phyloP scores from a whole-genome alignment of 2,888 invertebrate species.

The Heliconius hortense region DNA sequence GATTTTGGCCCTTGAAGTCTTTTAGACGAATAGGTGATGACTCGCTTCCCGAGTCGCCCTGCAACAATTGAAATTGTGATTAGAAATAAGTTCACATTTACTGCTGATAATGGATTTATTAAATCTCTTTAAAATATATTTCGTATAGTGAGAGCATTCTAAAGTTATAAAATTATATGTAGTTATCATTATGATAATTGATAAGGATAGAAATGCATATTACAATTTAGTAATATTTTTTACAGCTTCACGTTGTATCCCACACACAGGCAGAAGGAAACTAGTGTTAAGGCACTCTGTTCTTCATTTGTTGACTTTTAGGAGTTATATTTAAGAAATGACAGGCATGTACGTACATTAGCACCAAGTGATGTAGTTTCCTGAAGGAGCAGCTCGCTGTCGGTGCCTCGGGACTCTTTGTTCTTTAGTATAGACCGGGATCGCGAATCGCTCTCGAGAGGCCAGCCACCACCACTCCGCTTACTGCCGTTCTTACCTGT shows the following conservation, averaged over 20 bases:
- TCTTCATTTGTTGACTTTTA: not conserved
- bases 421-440: slow-evolving; percentile 79
- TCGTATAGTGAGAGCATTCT: not conserved
- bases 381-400: slow-evolving; percentile 78
- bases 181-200: not conserved
- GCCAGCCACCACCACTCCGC: slow-evolving; percentile 68
- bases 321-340: not conserved
- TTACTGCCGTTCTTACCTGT: slow-evolving; percentile 78
- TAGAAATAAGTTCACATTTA: not conserved
- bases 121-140: not conserved
- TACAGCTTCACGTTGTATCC: too few species aligned
- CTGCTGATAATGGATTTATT: not conserved
- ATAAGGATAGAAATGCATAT: too few species aligned
- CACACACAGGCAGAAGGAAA: too few species aligned
- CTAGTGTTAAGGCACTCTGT: too few species aligned
- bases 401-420: slow-evolving; percentile 79
- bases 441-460: slow-evolving; percentile 71
- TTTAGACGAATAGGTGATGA: slow-evolving; percentile 83
- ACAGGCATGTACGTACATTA: slow-evolving; percentile 57
- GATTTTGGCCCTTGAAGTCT: slow-evolving; percentile 77
- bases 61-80: slow-evolving; percentile 43
- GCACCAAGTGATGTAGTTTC: slow-evolving; percentile 77
- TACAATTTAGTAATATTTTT: too few species aligned
- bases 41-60: slow-evolving; percentile 86
- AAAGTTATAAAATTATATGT: not conserved